Conservation (phyloP, 2,888 invertebrate species). For the Tuberolachnus salignus region DNA sequence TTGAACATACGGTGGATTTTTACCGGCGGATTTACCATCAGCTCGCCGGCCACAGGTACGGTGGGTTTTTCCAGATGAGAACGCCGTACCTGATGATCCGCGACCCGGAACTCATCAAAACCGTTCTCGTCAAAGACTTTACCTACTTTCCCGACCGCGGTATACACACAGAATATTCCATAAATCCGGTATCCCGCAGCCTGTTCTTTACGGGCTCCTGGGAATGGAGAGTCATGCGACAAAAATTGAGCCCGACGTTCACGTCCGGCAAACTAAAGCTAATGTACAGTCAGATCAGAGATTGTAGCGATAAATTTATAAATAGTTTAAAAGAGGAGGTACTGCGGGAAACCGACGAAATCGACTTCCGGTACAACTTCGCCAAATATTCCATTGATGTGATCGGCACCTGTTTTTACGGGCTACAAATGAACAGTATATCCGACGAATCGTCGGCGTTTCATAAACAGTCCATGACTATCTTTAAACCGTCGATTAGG, state of each 20-base stretch:
- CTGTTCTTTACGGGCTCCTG: conserved; percentile 61
- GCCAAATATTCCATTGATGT: conserved; percentile 59
- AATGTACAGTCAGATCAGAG: conserved; percentile 65
- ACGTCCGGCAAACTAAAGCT: conserved; percentile 66
- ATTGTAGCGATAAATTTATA: conserved; percentile 62
- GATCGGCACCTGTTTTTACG: conserved; percentile 65
- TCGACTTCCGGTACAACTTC: conserved; percentile 60
- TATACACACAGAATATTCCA: conserved; percentile 61
- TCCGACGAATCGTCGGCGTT: background rate
- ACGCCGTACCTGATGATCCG: conserved; percentile 64
- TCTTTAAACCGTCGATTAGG: background rate
- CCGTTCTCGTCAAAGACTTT: conserved; percentile 65
- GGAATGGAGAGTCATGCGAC: conserved; percentile 65
- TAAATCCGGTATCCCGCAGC: conserved; percentile 62
- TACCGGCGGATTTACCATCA: background rate
- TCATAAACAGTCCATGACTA: no score
- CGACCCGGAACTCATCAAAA: conserved; percentile 64
- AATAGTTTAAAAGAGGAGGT: conserved; percentile 60
- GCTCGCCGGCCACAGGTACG: conserved; percentile 59
- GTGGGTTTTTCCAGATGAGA: conserved; percentile 65
- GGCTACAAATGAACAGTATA: conserved; percentile 61
- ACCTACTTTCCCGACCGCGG: conserved; percentile 64
- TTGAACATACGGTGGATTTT: background rate
- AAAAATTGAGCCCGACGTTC: conserved; percentile 66
- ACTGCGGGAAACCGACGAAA: conserved; percentile 63